These are phyloP conservation scores for Drosophila infuscata DNA, from an alignment of 2,888 invertebrate species.

Conservation along the genomic window DNA sequence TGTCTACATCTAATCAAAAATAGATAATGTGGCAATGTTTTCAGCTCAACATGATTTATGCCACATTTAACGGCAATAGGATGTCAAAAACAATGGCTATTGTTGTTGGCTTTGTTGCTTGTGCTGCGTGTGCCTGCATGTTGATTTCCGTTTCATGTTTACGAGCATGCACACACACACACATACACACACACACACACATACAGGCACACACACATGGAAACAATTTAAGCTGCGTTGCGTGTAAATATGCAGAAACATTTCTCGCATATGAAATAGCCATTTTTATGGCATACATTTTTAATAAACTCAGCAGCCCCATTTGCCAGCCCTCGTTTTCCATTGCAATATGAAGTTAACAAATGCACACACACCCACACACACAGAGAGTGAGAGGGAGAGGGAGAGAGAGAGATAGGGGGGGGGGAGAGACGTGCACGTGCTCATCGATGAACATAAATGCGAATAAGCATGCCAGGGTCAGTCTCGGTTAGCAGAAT, in stretches of 20 bases:
- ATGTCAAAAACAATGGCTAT: constrained; percentile 29
- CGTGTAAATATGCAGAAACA: constrained; percentile 64
- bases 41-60: neutral
- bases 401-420: no score
- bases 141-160: constrained; percentile 69
- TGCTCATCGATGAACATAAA: constrained; percentile 57
- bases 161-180: constrained; percentile 45
- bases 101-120: constrained; percentile 15
- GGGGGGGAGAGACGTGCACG: constrained; percentile 15
- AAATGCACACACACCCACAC: constrained; percentile 23
- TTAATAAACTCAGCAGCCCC: constrained; percentile 62
- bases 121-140: constrained; percentile 62
- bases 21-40: neutral
- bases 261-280: constrained; percentile 67
- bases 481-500: constrained; percentile 40
- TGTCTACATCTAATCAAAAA: neutral
- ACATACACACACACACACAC: constrained; percentile 6
- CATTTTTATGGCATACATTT: constrained; percentile 72
- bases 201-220: constrained; percentile 9
- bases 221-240: constrained; percentile 32
- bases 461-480: constrained; percentile 46
- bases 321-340: constrained; percentile 8
- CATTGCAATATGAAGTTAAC: constrained; percentile 49
- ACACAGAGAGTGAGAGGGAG: neutral
- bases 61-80: constrained; percentile 4